Conservation (phyloP, 2,888 invertebrate species). For the Physocephala rufipes region DNA sequence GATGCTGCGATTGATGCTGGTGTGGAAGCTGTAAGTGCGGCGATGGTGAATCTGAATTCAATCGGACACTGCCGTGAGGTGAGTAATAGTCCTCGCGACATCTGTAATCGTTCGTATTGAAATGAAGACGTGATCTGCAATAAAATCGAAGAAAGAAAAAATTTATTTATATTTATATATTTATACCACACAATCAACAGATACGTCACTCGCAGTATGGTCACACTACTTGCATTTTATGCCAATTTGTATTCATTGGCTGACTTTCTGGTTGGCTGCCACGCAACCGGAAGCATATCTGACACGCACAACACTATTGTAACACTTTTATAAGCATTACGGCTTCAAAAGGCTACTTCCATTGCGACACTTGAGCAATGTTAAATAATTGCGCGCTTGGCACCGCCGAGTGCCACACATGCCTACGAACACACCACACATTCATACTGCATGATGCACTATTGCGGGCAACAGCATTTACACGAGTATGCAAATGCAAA, state of each 20-base stretch:
- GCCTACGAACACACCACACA: slow-evolving; percentile 31
- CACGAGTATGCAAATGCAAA: not conserved
- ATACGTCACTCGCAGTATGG: too few relatives aligned
- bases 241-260: too few relatives aligned
- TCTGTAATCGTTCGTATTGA: slow-evolving; percentile 61
- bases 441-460: not conserved
- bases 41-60: slow-evolving; percentile 48
- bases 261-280: not conserved
- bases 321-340: slow-evolving; percentile 18
- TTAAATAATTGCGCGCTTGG: not conserved
- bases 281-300: slow-evolving; percentile 8
- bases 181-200: too few relatives aligned
- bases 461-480: not conserved
- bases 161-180: slow-evolving; percentile 3
- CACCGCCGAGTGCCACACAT: slow-evolving; percentile 33
- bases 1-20: slow-evolving; percentile 43
- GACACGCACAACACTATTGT: slow-evolving; percentile 15
- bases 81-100: slow-evolving; percentile 63
- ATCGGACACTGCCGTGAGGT: slow-evolving; percentile 50
- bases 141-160: slow-evolving; percentile 3
- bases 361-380: not conserved
- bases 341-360: not conserved
- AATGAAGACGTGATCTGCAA: slow-evolving; percentile 62
- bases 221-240: too few relatives aligned
- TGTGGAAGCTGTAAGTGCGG: slow-evolving; percentile 49